Conservation (phyloP, 2,113 vertebrate species). For the Chrysemys picta region DNA sequence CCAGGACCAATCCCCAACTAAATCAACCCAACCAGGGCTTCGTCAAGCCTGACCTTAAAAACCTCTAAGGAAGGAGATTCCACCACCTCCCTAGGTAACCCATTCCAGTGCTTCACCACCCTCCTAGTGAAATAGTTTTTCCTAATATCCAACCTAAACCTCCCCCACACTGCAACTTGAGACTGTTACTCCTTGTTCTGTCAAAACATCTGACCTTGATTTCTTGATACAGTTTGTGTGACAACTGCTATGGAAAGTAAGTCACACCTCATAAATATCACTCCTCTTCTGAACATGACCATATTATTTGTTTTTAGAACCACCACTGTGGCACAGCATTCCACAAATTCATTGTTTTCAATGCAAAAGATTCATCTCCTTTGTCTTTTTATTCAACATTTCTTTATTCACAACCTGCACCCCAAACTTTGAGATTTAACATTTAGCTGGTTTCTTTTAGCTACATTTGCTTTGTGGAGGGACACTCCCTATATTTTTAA, state of each 20-base stretch:
- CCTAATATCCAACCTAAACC: no score
- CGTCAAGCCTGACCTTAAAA: no score
- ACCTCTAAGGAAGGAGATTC: no score
- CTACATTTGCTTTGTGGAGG: not conserved
- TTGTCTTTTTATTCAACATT: rapidly evolving
- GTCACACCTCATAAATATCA: not conserved
- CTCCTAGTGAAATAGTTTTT: no score
- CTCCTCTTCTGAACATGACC: not conserved
- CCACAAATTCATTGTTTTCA: not conserved
- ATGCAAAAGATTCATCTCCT: not conserved
- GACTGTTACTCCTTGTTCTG: no score
- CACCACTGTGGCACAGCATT: not conserved
- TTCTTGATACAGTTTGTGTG: not conserved
- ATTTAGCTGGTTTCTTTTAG: not conserved
- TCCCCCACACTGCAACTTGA: no score
- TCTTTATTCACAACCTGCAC: not conserved
- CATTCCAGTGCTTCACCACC: no score
- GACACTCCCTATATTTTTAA: rapidly evolving
- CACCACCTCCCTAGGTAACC: no score
- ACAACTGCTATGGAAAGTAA: not conserved
- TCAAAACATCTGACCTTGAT: no score
- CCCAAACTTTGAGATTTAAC: not conserved
- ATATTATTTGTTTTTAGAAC: not conserved
- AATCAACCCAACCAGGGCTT: no score
- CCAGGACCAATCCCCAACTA: no score